Evolutionary conservation across 2,113 vertebrate genomes (phyloP).

Genomic region (Glaucomys volans): DNA sequence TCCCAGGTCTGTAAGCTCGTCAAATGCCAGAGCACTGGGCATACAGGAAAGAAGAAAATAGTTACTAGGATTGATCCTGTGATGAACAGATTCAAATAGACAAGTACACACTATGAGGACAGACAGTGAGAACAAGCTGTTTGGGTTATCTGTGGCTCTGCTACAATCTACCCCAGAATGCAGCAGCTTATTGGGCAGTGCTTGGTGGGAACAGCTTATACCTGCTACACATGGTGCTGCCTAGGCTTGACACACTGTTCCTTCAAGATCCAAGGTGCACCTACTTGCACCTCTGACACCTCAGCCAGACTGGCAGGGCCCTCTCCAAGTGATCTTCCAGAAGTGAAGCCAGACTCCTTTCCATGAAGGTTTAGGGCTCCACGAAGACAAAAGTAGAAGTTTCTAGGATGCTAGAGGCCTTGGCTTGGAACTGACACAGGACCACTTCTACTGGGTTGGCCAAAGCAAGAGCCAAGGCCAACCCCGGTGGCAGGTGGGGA

Average conservation of each 20-base stretch:
- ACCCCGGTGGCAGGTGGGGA: too few species aligned
- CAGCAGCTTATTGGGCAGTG: background rate
- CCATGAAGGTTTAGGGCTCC: background rate
- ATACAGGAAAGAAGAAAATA: background rate
- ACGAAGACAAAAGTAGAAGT: background rate
- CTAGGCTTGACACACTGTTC: background rate
- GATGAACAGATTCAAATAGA: background rate
- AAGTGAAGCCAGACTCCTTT: background rate
- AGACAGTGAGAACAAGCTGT: background rate
- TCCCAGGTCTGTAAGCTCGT: background rate
- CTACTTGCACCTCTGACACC: too few species aligned
- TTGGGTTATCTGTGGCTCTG: background rate
- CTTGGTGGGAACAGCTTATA: background rate
- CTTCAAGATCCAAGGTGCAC: background rate
- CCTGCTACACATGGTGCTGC: background rate
- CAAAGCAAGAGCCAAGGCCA: background rate
- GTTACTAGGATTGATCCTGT: background rate
- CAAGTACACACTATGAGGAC: background rate
- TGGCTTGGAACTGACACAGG: background rate
- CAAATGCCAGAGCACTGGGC: background rate
- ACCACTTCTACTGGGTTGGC: background rate
- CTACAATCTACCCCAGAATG: background rate
- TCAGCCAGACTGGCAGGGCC: background rate
- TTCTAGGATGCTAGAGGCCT: background rate
- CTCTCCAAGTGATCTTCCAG: background rate